These are phyloP conservation scores for Thripadectes ignobilis DNA, from an alignment of 2,797 vertebrate species.

Conservation along the genomic window DNA sequence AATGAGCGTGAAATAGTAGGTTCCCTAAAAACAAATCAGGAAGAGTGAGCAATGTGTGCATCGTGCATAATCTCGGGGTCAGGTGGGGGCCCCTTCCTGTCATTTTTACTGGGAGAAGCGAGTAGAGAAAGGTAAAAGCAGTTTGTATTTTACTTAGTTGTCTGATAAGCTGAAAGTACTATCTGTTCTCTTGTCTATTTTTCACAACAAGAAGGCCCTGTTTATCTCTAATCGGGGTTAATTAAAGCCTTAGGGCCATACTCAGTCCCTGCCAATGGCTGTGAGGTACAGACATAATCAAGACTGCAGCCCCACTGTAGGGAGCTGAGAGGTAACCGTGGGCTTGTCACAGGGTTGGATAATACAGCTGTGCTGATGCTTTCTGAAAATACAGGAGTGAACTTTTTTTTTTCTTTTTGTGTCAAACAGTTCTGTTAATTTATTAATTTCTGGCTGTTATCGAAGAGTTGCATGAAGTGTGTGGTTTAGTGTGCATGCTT, in stretches of 20 bases:
- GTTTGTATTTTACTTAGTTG: background rate
- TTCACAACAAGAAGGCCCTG: conserved; percentile 4
- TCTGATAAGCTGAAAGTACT: background rate
- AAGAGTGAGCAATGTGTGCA: background rate
- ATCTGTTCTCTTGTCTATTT: background rate
- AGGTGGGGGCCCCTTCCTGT: background rate
- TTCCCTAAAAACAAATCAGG: background rate
- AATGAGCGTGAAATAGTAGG: background rate
- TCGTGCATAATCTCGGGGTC: background rate
- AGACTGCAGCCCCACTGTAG: background rate
- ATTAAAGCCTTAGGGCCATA: conserved; percentile 66
- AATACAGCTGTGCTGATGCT: background rate
- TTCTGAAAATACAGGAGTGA: background rate
- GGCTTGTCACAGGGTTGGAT: background rate
- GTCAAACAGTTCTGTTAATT: background rate
- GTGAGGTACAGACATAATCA: conserved; percentile 37
- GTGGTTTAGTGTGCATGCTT: background rate
- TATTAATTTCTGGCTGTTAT: conserved; percentile 6
- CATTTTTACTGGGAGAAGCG: background rate
- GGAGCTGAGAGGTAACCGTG: background rate
- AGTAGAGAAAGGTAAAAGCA: background rate
- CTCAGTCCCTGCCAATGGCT: conserved; percentile 33
- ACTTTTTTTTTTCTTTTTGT: background rate
- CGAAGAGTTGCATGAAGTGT: background rate
- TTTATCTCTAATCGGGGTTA: conserved; percentile 70